Evolutionary conservation across 2,797 vertebrate genomes (phyloP).

Genomic region (Cygnus olor): DNA sequence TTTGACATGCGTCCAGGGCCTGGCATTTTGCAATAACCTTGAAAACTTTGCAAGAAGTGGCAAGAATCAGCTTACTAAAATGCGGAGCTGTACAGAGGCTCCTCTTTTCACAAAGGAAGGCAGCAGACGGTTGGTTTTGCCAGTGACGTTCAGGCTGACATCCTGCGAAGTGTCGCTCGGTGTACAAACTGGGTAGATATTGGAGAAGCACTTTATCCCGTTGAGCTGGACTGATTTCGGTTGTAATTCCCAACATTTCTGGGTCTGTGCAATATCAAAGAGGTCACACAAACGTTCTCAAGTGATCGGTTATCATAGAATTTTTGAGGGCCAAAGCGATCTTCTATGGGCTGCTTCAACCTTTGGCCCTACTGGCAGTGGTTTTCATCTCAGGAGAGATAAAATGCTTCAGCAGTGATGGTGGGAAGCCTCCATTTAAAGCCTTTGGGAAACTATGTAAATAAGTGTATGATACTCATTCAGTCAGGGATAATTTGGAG

Average conservation of each 20-base stretch:
- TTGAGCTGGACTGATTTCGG: not conserved
- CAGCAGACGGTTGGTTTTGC: not conserved
- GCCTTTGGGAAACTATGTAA: not conserved
- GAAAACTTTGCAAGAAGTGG: not conserved
- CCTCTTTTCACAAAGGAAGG: not conserved
- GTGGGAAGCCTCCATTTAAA: not conserved
- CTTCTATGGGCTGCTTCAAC: not conserved
- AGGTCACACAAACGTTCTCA: not conserved
- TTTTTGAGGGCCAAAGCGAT: not conserved
- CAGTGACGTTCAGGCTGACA: not conserved
- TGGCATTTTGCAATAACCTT: not conserved
- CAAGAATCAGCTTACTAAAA: not conserved
- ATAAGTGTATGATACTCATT: not conserved
- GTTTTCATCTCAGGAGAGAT: not conserved
- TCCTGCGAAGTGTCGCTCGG: accelerated
- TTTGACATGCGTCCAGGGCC: not conserved
- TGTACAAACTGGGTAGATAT: not conserved
- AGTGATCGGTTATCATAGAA: not conserved
- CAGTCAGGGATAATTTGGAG: not conserved
- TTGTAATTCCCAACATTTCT: not conserved
- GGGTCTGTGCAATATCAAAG: not conserved
- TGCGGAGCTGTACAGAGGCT: not conserved
- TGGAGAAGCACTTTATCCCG: not conserved
- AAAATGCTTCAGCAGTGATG: not conserved
- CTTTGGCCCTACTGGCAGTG: not conserved